phyloP scores from a whole-genome alignment of 1,140 invertebrate species.

The Anastatus disparis region DNA sequence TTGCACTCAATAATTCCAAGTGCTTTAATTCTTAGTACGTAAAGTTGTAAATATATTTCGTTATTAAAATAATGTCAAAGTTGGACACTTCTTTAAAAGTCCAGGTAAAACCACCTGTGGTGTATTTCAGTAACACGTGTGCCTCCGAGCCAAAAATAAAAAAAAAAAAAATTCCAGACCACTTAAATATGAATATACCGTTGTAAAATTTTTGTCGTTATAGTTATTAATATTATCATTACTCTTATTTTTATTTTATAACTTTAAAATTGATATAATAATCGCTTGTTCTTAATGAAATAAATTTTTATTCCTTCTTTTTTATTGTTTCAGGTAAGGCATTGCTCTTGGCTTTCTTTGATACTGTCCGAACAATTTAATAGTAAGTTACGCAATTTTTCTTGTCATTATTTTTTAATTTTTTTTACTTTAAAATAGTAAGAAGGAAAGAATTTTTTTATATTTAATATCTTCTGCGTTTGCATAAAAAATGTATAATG shows the following conservation, averaged over 20 bases:
- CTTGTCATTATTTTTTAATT: background rate
- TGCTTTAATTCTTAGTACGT: too few species aligned
- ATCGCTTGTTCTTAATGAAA: background rate
- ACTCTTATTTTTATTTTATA: background rate
- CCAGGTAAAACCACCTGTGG: background rate
- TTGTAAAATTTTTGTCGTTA: background rate
- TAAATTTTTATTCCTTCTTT: background rate
- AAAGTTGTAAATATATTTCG: background rate
- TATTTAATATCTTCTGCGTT: background rate
- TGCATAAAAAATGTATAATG: too few species aligned
- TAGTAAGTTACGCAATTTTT: background rate
- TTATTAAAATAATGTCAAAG: background rate
- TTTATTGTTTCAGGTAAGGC: constrained; percentile 4
- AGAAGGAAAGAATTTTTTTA: too few species aligned
- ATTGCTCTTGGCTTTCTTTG: background rate
- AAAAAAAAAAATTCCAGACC: constrained; percentile 5
- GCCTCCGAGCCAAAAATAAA: too few species aligned
- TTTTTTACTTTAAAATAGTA: background rate
- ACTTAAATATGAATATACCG: background rate
- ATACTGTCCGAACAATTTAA: background rate
- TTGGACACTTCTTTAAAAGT: too few species aligned
- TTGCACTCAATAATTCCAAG: too few species aligned
- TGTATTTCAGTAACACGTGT: background rate
- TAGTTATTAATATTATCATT: background rate
- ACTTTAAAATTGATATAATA: background rate